These are phyloP conservation scores for Sympetrum striolatum DNA, from an alignment of 2,888 invertebrate genomes.

Conservation along the genomic window DNA sequence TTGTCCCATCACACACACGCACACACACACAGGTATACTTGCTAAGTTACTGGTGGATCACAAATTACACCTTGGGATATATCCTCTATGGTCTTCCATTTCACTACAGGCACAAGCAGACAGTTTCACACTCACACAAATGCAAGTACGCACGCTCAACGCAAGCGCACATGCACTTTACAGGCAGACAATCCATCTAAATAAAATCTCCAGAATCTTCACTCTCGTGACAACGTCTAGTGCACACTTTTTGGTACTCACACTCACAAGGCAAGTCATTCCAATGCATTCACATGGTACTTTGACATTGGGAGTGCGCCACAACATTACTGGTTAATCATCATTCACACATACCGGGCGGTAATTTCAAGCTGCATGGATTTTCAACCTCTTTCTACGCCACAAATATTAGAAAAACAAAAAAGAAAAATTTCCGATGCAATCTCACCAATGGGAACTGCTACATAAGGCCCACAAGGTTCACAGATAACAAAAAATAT, in stretches of 20 bases:
- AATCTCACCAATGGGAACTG: background rate
- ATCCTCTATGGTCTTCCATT: constrained; percentile 20
- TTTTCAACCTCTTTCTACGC: constrained; percentile 12
- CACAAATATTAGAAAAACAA: background rate
- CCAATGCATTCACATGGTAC: background rate
- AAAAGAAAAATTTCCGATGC: background rate
- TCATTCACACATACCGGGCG: constrained; percentile 24
- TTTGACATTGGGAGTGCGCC: constrained; percentile 1
- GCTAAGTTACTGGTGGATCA: constrained; percentile 29
- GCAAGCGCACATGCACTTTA: too few relatives aligned
- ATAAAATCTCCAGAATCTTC: constrained; percentile 17
- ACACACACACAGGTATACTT: constrained; percentile 34
- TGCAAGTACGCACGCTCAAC: background rate
- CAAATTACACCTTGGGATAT: constrained; percentile 16
- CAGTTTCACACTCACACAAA: background rate
- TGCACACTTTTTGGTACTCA: constrained; percentile 3
- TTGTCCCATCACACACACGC: constrained; percentile 25
- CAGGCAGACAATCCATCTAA: background rate
- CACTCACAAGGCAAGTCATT: constrained; percentile 11
- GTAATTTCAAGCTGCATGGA: constrained; percentile 33
- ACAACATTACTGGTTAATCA: constrained; percentile 11
- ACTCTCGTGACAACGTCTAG: constrained; percentile 10
- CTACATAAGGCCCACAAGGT: constrained; percentile 28
- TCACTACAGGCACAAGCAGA: constrained; percentile 38
- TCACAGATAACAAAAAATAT: constrained; percentile 22